These are phyloP conservation scores for Schizopygopsis pylzovi DNA, from an alignment of 2,797 vertebrate species.

Conservation along the genomic window DNA sequence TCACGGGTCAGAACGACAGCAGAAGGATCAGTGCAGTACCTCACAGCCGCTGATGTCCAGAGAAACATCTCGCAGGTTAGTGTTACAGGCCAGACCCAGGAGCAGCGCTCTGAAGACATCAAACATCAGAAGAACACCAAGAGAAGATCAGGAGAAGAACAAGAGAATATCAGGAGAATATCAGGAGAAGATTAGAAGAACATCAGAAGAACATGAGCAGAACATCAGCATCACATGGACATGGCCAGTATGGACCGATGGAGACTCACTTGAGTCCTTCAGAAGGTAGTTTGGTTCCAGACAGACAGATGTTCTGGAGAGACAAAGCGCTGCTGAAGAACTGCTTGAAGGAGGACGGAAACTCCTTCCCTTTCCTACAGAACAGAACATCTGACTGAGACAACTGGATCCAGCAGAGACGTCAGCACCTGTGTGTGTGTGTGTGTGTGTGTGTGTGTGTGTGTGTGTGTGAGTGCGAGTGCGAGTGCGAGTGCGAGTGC, in stretches of 20 bases:
- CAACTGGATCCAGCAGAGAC: not conserved
- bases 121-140: not conserved
- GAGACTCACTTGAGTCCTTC: constrained; percentile 92
- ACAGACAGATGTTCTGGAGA: constrained; percentile 87
- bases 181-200: accelerated
- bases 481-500: no score
- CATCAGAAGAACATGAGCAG: not conserved
- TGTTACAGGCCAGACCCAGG: constrained; percentile 93
- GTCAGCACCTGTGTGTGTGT: not conserved
- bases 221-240: not conserved
- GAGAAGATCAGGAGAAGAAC: not conserved
- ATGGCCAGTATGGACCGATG: not conserved
- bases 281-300: constrained; percentile 88
- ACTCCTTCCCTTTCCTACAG: constrained; percentile 89
- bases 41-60: constrained; percentile 96
- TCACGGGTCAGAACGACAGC: not conserved
- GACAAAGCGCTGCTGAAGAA: constrained; percentile 90
- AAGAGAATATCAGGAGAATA: accelerated
- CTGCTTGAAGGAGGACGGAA: constrained; percentile 89
- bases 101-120: constrained; percentile 84
- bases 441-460: not conserved
- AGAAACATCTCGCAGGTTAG: constrained; percentile 90
- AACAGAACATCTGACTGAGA: not conserved
- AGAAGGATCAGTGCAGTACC: constrained; percentile 71
- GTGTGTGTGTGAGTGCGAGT: not conserved